A percentile compares a stretch with the other conserved stretches of the same genome.
Evolutionary conservation across 2,113 vertebrate genomes (phyloP).

Genomic region (Glaucomys volans): DNA sequence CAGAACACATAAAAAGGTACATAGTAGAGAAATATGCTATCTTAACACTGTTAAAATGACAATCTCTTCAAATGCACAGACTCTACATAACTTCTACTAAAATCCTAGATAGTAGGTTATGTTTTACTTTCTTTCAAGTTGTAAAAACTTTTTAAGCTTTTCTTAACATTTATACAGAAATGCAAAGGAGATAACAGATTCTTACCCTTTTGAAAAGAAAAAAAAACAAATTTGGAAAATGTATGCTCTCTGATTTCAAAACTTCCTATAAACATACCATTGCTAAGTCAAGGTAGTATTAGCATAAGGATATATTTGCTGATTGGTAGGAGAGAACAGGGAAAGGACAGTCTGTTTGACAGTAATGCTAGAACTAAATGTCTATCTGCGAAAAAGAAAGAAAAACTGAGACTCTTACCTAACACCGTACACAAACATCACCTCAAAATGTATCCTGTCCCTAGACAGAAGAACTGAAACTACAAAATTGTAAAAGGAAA

Average conservation of each 20-base stretch:
- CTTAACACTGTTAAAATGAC: neutral
- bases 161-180: neutral
- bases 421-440: neutral
- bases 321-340: neutral
- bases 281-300: neutral
- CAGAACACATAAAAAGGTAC: neutral
- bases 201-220: neutral
- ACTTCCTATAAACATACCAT: neutral
- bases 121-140: neutral
- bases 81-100: neutral
- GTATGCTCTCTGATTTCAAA: neutral
- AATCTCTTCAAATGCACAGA: neutral
- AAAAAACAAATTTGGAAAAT: too few relatives aligned
- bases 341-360: neutral
- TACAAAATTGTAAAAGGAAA: too few relatives aligned
- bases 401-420: too few relatives aligned
- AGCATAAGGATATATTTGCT: neutral
- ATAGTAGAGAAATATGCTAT: neutral
- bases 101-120: neutral
- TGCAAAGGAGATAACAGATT: neutral
- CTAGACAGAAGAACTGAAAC: neutral
- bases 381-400: too few relatives aligned
- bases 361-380: neutral
- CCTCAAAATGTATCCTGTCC: neutral
- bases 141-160: neutral